phyloP scores from a whole-genome alignment of 2,888 invertebrate species.

The Drosophila subquinaria region DNA sequence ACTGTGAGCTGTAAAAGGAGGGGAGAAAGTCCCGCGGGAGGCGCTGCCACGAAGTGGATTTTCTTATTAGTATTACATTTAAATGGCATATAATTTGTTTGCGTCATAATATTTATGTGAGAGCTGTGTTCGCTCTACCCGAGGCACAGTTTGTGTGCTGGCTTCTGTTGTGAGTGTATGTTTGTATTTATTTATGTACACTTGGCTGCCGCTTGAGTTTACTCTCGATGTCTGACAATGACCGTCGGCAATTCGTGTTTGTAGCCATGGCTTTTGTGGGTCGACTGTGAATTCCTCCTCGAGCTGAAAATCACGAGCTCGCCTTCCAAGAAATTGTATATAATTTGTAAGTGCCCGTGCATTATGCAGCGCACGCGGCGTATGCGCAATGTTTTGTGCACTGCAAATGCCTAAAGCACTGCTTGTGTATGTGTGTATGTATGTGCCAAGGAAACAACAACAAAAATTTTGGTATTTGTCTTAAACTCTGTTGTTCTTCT shows the following conservation, averaged over 20 bases:
- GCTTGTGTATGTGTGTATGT: conserved; percentile 3
- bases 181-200: conserved; percentile 57
- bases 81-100: conserved; percentile 82
- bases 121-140: conserved; percentile 24
- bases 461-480: conserved; percentile 52
- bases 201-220: conserved; percentile 44
- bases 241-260: conserved; percentile 36
- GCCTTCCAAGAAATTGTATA: conserved; percentile 47
- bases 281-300: conserved; percentile 37
- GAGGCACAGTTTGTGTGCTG: not conserved
- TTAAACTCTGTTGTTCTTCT: conserved; percentile 24
- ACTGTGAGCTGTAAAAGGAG: conserved; percentile 10
- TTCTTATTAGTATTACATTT: conserved; percentile 81
- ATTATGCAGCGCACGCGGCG: conserved; percentile 63
- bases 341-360: conserved; percentile 59
- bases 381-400: conserved; percentile 58
- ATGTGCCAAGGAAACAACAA: conserved; percentile 22
- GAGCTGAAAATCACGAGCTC: conserved; percentile 59
- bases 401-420: conserved; percentile 9
- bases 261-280: conserved; percentile 40
- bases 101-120: conserved; percentile 78
- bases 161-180: not conserved
- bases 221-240: conserved; percentile 27
- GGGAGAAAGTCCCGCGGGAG: not conserved
- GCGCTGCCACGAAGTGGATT: conserved; percentile 68